These are phyloP conservation scores for roundworm (Caenorhabditis elegans) DNA, from an alignment of 1,140 invertebrate genomes.

Conservation along the genomic window WBcel235 BX284604.4:2153001-2153500, in stretches of 20 bases:
- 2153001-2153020: too few species aligned
- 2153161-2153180: constrained; percentile 41
- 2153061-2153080: too few species aligned
- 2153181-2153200: constrained; percentile 34
- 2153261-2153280: constrained; percentile 40
- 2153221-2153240: constrained; percentile 44
- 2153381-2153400: constrained; percentile 40
- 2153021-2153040: too few species aligned
- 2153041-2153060: too few species aligned
- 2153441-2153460: constrained; percentile 46
- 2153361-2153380: constrained; percentile 49
- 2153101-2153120: too few species aligned
- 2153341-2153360: constrained; percentile 42
- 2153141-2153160: constrained; percentile 45
- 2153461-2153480: constrained; percentile 47
- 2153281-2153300: constrained; percentile 49
- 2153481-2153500: not conserved
- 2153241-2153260: constrained; percentile 45
- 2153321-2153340: constrained; percentile 50
- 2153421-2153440: constrained; percentile 44
- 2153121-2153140: constrained; percentile 45
- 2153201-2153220: constrained; percentile 47
- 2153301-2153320: constrained; percentile 49
- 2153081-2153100: too few species aligned
- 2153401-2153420: constrained; percentile 28